A percentile compares a stretch with the other conserved stretches of the same genome.
phyloP scores from a whole-genome alignment of 2,797 vertebrate species.

The Spatula versicolor region DNA sequence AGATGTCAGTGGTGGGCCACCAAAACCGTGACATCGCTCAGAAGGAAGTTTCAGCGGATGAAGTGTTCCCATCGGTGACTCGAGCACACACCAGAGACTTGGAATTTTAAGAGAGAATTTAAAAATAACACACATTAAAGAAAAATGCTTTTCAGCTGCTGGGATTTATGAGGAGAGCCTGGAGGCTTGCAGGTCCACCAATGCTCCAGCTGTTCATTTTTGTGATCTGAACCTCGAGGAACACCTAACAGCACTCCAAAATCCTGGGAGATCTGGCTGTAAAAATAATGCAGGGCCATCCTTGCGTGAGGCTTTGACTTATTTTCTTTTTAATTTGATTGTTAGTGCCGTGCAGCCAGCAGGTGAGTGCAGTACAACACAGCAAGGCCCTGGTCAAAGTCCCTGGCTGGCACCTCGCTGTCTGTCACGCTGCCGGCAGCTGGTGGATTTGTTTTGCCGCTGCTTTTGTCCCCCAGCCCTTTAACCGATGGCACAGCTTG shows the following conservation, averaged over 20 bases:
- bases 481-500: fast-evolving
- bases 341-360: background rate
- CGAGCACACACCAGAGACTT: fast-evolving
- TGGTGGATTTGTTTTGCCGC: background rate
- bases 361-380: fast-evolving
- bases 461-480: background rate
- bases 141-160: background rate
- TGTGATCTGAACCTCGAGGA: background rate
- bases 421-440: background rate
- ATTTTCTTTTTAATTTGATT: fast-evolving
- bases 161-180: fast-evolving
- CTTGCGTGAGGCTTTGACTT: background rate
- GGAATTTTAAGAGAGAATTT: background rate
- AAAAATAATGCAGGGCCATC: background rate
- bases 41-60: background rate
- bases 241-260: fast-evolving
- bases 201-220: fast-evolving
- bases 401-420: background rate
- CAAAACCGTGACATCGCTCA: background rate
- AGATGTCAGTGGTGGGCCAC: background rate
- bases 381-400: background rate
- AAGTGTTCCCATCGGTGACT: background rate
- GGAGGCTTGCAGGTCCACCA: background rate
- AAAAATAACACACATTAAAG: background rate
- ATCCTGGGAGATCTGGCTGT: background rate